phyloP scores from a whole-genome alignment of 2,797 vertebrate genomes.

The Loris lydekkerianus region DNA sequence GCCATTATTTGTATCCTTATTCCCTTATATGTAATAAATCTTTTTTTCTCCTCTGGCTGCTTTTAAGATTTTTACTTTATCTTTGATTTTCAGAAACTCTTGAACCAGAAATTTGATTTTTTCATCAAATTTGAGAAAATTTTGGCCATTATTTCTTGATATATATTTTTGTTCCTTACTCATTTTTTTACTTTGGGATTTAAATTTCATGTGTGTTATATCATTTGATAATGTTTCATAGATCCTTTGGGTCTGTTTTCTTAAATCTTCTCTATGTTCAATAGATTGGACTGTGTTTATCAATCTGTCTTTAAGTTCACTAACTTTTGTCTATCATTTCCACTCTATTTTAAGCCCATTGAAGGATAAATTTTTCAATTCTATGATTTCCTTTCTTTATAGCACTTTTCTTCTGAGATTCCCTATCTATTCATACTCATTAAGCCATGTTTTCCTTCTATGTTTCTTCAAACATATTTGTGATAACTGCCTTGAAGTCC shows the following conservation, averaged over 20 bases:
- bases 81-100: conserved; percentile 11
- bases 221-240: background rate
- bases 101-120: background rate
- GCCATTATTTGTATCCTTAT: background rate
- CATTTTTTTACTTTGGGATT: background rate
- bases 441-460: background rate
- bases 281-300: background rate
- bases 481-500: conserved; percentile 13
- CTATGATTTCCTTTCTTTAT: background rate
- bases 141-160: background rate
- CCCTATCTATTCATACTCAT: background rate
- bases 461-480: background rate
- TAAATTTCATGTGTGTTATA: background rate
- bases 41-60: no score
- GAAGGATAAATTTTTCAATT: background rate
- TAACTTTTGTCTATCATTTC: background rate
- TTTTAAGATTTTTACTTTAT: background rate
- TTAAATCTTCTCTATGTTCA: background rate
- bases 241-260: background rate
- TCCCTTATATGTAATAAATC: background rate
- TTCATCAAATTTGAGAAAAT: background rate
- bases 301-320: background rate
- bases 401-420: background rate
- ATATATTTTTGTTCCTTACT: background rate
- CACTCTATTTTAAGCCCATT: background rate